Base-by-base conservation (phyloP, 2,113 vertebrate genomes). In the Ariopsis seemanni region DNA sequence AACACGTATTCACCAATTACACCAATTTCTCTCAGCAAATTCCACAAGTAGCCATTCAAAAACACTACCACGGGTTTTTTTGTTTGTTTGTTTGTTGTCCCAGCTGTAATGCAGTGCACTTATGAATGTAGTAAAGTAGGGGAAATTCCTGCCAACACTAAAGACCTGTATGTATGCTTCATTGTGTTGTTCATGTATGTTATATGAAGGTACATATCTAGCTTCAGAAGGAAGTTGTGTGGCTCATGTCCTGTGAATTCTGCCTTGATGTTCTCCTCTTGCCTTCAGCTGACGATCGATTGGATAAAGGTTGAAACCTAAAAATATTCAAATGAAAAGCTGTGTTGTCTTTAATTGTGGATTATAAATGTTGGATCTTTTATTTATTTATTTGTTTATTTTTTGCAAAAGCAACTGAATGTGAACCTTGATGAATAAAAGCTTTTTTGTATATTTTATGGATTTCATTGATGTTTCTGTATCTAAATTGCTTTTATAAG, bases 401-500 rank as follows among this genome's bases (percentile, higher is more conserved):
- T 77, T 87, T 87, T 86, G 85, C 87, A 83, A 87, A 87, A 74
- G 71, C 69, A 88, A 77, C 62, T 88, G 82, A 88, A 87, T 91
- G 90, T 89, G 67, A 86, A 88, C 50, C 65, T 84, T 30, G 22
- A 58, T 53, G 34, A 89, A 89, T 90, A 89, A 91, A 88, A 22
- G 25, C 9, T 74, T 83, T 87, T 89, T 88, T 86, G 67, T 86
- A 86, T n/a, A 86, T 57, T 53, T 84, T 69, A 58, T 57, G 65
- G 48, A 12, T 74, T 75, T 85, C 78, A 75, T 86, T 75, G 7
- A 65, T 80, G 14, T 20, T 82, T 82, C 27, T 34, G 48, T n/a
- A 30, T 75, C 30, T 48, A 18, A 67, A 27, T 30, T 50, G 60
- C 3, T 50, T 53, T 82, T 85, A 67, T 22, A 74, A 18, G 12